Conservation (phyloP, 2,797 vertebrate species). For the Lutjanus campechanus region DNA sequence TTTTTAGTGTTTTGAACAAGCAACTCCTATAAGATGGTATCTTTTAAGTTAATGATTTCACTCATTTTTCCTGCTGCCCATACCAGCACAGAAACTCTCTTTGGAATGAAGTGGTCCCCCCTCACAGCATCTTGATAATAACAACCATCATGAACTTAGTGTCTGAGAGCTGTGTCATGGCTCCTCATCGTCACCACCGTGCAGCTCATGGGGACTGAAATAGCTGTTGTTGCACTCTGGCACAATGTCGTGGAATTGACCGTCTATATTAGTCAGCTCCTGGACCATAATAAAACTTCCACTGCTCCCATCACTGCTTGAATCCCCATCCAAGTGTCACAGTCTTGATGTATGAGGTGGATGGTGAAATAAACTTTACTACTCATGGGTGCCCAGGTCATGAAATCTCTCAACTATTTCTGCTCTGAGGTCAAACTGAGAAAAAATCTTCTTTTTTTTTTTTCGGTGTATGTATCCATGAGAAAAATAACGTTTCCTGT, state of each 20-base stretch:
- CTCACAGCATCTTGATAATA: slow-evolving; percentile 32
- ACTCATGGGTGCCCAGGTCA: slow-evolving; percentile 63
- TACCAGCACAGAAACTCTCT: background rate
- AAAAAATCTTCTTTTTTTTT: slow-evolving; percentile 28
- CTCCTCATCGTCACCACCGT: slow-evolving; percentile 43
- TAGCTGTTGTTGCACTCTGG: slow-evolving; percentile 70
- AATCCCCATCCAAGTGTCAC: slow-evolving; percentile 76
- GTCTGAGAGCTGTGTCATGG: slow-evolving; percentile 41
- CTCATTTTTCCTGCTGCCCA: background rate
- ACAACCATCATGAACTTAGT: slow-evolving; percentile 26
- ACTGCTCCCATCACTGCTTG: slow-evolving; percentile 67
- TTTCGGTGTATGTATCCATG: slow-evolving; percentile 15
- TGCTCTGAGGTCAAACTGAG: slow-evolving; percentile 60
- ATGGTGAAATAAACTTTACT: slow-evolving; percentile 69
- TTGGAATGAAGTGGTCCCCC: background rate
- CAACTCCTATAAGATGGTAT: background rate
- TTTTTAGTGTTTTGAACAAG: background rate
- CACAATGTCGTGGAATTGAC: slow-evolving; percentile 75
- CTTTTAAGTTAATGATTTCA: background rate
- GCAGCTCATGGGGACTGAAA: slow-evolving; percentile 68
- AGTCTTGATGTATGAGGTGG: slow-evolving; percentile 78
- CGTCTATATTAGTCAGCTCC: slow-evolving; percentile 69
- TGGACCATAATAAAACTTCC: slow-evolving; percentile 72
- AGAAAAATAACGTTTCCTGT: background rate
- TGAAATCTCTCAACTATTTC: slow-evolving; percentile 31